Evolutionary conservation across 2,113 vertebrate species (phyloP).

Genomic region (Hyla sarda): DNA sequence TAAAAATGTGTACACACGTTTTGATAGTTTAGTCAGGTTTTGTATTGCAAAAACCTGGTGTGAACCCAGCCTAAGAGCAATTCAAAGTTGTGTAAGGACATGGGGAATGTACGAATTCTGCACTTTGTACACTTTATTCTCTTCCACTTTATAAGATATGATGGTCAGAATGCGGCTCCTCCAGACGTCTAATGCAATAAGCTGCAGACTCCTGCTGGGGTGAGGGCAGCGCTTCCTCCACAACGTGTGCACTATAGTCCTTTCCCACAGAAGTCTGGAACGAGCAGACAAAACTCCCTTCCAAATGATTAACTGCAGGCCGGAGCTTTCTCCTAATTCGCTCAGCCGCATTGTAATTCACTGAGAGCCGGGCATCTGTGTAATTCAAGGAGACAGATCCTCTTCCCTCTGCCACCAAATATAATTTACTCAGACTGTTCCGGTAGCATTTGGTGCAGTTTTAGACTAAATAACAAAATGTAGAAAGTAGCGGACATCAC

Average conservation of each 20-base stretch:
- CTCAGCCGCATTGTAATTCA: constrained; percentile 60
- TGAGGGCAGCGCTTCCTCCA: neutral
- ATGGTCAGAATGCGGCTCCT: too few species aligned
- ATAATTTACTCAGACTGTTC: neutral
- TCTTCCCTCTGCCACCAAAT: constrained; percentile 6
- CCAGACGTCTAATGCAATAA: neutral
- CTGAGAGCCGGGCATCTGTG: constrained; percentile 19
- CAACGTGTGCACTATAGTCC: neutral
- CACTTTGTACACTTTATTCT: too few species aligned
- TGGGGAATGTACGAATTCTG: too few species aligned
- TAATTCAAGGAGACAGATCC: constrained; percentile 50
- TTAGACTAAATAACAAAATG: neutral
- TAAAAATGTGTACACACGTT: too few species aligned
- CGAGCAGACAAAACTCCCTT: constrained; percentile 39
- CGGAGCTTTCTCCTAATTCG: constrained; percentile 55
- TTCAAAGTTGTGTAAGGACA: too few species aligned
- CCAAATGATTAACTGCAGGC: constrained; percentile 44
- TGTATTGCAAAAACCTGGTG: too few species aligned
- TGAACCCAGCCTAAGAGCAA: too few species aligned
- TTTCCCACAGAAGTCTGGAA: constrained; percentile 27
- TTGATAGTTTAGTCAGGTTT: too few species aligned
- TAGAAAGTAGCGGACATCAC: neutral
- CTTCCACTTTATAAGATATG: too few species aligned
- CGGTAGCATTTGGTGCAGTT: neutral
- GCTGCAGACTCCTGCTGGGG: neutral